Conservation (phyloP, 1,140 invertebrate genomes). For the Drosophila kepulauana region DNA sequence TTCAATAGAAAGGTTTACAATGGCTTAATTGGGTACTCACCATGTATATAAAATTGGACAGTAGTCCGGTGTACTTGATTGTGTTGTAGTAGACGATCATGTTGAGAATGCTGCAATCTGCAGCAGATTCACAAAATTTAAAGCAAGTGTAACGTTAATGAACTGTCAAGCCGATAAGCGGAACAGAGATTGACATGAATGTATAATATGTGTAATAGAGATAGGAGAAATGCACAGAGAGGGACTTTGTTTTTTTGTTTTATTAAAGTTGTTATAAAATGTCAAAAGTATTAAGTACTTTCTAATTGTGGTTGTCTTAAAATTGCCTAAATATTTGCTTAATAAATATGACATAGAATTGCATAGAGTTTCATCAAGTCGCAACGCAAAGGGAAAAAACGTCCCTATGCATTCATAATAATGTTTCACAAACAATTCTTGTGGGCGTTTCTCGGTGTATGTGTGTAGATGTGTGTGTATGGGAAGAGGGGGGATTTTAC, state of each 20-base stretch:
- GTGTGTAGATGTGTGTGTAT: conserved; percentile 42
- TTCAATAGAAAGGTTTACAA: background rate
- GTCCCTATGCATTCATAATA: conserved; percentile 42
- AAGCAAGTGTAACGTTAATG: conserved; percentile 42
- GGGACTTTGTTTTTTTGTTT: conserved; percentile 36
- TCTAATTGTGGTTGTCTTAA: conserved; percentile 48
- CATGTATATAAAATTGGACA: conserved; percentile 77
- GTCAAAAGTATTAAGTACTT: conserved; percentile 60
- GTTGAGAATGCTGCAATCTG: conserved; percentile 53
- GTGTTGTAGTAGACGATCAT: conserved; percentile 77
- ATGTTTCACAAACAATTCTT: conserved; percentile 73
- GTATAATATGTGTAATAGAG: background rate
- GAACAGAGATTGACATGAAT: background rate
- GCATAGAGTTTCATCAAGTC: conserved; percentile 59
- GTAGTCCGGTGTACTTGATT: conserved; percentile 71
- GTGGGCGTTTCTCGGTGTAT: conserved; percentile 66
- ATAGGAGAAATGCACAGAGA: conserved; percentile 22
- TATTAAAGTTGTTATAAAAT: conserved; percentile 59
- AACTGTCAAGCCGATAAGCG: conserved; percentile 52
- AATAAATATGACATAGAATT: conserved; percentile 78
- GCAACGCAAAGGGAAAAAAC: conserved; percentile 55
- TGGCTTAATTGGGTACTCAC: conserved; percentile 33
- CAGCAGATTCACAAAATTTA: conserved; percentile 52
- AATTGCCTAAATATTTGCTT: conserved; percentile 63
- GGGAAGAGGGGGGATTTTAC: conserved; percentile 17